Evolutionary conservation across 2,113 vertebrate genomes (phyloP).

Genomic region (Ciconia maguari): DNA sequence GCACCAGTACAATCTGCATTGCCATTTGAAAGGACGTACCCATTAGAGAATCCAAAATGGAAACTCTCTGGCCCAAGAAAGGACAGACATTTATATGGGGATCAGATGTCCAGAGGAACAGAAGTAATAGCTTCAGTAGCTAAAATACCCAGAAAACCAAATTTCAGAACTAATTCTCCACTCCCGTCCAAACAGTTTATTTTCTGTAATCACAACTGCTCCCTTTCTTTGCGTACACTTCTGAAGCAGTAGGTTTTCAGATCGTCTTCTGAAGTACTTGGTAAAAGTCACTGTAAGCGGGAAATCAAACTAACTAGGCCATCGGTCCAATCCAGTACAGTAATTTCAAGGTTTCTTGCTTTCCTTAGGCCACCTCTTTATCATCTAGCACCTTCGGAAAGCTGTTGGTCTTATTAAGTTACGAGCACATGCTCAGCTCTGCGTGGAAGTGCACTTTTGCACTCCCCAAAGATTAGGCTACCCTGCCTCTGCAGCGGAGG

Average conservation of each 20-base stretch:
- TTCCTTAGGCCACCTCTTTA: background rate
- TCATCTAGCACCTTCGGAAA: background rate
- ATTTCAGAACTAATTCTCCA: background rate
- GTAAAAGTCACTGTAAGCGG: background rate
- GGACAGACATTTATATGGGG: background rate
- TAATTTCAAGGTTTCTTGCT: background rate
- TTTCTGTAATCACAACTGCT: background rate
- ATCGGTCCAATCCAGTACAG: background rate
- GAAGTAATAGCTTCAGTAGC: background rate
- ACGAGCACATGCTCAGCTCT: accelerated
- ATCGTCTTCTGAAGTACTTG: background rate
- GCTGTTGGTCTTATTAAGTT: background rate
- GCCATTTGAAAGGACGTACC: background rate
- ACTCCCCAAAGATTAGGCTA: background rate
- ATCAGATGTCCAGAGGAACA: background rate
- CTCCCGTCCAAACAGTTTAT: background rate
- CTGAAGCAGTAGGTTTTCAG: background rate
- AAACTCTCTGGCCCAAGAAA: background rate
- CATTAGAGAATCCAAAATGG: background rate
- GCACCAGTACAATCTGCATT: background rate
- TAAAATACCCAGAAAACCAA: background rate
- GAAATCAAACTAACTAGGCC: background rate
- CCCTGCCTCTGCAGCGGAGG: background rate
- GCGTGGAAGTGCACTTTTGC: accelerated
- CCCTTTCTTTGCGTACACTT: background rate